phyloP scores from a whole-genome alignment of 2,113 vertebrate genomes.

The Corythaixoides concolor region DNA sequence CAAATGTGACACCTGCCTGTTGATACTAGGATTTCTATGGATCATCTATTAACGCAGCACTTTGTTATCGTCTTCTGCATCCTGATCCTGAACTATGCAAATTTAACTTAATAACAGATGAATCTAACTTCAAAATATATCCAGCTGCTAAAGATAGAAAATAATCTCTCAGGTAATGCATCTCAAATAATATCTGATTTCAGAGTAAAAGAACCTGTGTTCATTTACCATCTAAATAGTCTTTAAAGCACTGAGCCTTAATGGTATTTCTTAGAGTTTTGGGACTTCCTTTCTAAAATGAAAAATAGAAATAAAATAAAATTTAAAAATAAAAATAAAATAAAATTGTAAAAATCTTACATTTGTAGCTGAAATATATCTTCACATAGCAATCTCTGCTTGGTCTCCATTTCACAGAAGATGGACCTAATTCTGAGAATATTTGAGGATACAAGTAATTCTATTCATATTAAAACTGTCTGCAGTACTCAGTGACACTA shows the following conservation, averaged over 20 bases:
- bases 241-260: slow-evolving; percentile 15
- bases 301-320: not conserved
- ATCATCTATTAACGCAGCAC: slow-evolving; percentile 41
- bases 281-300: not conserved
- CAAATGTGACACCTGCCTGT: slow-evolving; percentile 49
- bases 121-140: slow-evolving; percentile 70
- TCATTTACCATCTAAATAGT: slow-evolving; percentile 45
- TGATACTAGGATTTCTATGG: slow-evolving; percentile 42
- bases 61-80: slow-evolving; percentile 34
- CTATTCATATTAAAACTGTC: not conserved
- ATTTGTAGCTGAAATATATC: not conserved
- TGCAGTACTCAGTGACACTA: not conserved
- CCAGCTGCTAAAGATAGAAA: slow-evolving; percentile 66
- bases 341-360: too few relatives aligned
- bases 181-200: slow-evolving; percentile 64
- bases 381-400: not conserved
- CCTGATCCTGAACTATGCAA: slow-evolving; percentile 31
- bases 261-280: not conserved
- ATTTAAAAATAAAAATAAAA: not conserved
- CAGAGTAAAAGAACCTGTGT: slow-evolving; percentile 8
- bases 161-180: slow-evolving; percentile 58
- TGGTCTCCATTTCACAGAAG: not conserved
- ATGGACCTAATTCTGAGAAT: not conserved
- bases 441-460: not conserved
- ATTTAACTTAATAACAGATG: slow-evolving; percentile 60